Percentiles rank a stretch among this genome's conserved stretches.
Evolutionary conservation across 2,888 invertebrate genomes (phyloP).

Genomic region (Rutpela maculata): DNA sequence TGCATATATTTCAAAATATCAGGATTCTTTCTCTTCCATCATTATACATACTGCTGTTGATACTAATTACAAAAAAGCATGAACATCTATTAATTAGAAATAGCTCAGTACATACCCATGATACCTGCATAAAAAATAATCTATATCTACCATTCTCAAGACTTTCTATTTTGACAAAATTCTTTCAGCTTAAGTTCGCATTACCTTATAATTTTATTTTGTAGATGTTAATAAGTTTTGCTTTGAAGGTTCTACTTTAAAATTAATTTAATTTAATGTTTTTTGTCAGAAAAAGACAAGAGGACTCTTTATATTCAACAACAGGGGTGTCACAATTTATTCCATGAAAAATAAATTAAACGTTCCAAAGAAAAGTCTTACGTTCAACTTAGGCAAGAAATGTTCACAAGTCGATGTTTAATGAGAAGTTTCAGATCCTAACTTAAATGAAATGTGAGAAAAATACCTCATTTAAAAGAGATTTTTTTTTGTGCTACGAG

Average conservation of each 20-base stretch:
- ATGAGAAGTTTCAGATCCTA: not conserved
- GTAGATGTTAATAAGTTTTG: not conserved
- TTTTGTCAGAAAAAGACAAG: not conserved
- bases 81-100: no score
- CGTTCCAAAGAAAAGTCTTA: not conserved
- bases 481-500: no score
- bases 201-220: not conserved
- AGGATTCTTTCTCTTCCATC: no score
- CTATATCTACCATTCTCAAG: no score
- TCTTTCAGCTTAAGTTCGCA: not conserved
- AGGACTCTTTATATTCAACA: not conserved
- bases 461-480: no score
- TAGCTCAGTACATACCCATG: no score
- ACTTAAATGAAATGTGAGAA: not conserved
- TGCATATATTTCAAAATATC: no score
- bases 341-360: conserved; percentile 7
- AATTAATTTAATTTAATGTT: not conserved
- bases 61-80: no score
- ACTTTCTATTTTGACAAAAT: not conserved
- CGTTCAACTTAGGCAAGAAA: not conserved
- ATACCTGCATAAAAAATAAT: no score
- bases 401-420: not conserved
- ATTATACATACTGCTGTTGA: no score
- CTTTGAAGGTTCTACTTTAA: not conserved
- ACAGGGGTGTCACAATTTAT: not conserved